Base-by-base conservation (phyloP, 2,797 vertebrate genomes). In the Oophaga sylvatica region DNA sequence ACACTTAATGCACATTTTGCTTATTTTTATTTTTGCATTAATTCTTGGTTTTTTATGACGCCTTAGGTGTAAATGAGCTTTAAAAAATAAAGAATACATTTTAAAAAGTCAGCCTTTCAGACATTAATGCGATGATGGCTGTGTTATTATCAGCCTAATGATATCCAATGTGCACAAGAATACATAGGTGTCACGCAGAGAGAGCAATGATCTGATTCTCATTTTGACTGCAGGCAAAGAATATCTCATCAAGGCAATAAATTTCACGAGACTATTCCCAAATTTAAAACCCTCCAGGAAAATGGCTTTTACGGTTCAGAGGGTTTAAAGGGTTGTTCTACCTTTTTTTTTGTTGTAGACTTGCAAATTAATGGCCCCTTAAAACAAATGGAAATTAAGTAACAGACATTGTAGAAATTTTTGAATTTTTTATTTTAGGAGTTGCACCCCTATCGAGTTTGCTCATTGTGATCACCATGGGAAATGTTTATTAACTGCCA, bases 311-410 rank as follows among this genome's bases (percentile, higher is more conserved):
- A 96, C 93, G 95, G 96, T 96, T 97, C 95, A 96, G 90, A 84
- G 91, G 91, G 94, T 96, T 97, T 96, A 96, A 96, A 96, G 95
- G 95, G 95, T 95, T 94, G 95, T 94, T 97, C 95, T 96, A 94
- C 95, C 95, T 95, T 94, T 95, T 79, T 79, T 77, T 29, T 78
- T 11, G 48, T 0, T 1, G 48, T 8, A 53, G 48, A 97, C 95
- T 94, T 96, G 95, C 93, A 97, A 97, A 97, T 98, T 96, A 97
- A 98, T 96, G 94, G 95, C 96, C 96, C 95, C 95, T 95, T 96
- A 95, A 97, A 96, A 97, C 96, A 96, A 97, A 97, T 96, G 95
- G 94, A 95, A 96, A 96, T 96, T 95, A 95, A 16, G 22, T 1
- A 95, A 94, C 94, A 53, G 7, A 9, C 94, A 94, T 94, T 93